Evolutionary conservation across 2,797 vertebrate species (phyloP).

Genomic region (Chrysocyon brachyurus): DNA sequence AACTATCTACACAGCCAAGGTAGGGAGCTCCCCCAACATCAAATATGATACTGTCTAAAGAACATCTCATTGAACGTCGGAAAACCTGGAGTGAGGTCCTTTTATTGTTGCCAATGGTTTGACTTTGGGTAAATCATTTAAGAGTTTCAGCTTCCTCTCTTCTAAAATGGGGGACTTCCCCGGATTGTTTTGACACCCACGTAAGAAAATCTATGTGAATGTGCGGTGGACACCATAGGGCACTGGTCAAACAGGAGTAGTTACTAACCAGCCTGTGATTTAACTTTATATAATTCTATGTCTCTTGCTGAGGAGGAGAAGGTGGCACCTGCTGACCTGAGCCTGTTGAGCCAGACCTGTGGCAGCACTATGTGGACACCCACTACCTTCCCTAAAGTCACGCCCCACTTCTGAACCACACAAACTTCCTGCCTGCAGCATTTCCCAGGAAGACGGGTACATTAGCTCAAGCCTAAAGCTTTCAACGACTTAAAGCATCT

Average conservation of each 20-base stretch:
- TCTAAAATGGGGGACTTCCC: not conserved
- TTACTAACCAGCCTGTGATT: not conserved
- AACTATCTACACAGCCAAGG: not conserved
- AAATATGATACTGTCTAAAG: not conserved
- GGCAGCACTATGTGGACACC: not conserved
- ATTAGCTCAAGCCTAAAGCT: not conserved
- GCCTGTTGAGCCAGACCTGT: not conserved
- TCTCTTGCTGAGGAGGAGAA: not conserved
- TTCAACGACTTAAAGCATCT: not conserved
- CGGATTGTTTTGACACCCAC: not conserved
- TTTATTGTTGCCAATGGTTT: not conserved
- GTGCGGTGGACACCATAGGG: not conserved
- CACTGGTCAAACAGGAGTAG: not conserved
- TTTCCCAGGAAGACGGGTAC: not conserved
- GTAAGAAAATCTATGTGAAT: not conserved
- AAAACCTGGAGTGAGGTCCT: not conserved
- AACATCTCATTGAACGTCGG: not conserved
- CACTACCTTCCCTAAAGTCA: not conserved
- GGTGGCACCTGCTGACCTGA: not conserved
- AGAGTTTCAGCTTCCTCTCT: not conserved
- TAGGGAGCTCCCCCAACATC: not conserved
- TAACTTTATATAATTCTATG: not conserved
- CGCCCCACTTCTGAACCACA: not conserved
- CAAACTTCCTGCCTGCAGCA: not conserved
- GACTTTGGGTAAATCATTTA: not conserved